Conservation (phyloP, 1,140 invertebrate species). For the Drosophila mojavensis region DNA sequence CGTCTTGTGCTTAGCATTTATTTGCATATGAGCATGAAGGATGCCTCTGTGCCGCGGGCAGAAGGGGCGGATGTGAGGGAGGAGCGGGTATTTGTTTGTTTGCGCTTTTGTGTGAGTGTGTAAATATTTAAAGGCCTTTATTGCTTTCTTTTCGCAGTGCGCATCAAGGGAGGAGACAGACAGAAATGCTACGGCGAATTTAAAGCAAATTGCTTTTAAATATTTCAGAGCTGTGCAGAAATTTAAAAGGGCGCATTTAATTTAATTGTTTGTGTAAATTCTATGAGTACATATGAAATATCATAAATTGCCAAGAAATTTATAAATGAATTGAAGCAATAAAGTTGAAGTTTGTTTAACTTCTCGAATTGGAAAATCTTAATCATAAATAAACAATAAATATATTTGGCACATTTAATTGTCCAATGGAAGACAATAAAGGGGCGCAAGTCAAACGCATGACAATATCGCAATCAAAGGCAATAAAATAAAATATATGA, state of each 20-base stretch:
- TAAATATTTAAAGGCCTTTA: conserved; percentile 77
- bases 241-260: neutral
- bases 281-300: no score
- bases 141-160: conserved; percentile 65
- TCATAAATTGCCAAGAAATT: no score
- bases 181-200: conserved; percentile 40
- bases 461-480: conserved; percentile 63
- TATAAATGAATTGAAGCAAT: no score
- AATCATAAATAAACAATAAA: conserved; percentile 1
- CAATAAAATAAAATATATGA: conserved; percentile 58
- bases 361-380: no score
- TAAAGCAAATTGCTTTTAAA: conserved; percentile 10
- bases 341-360: no score
- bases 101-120: conserved; percentile 68
- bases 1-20: conserved; percentile 66
- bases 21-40: conserved; percentile 67
- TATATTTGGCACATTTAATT: conserved; percentile 6
- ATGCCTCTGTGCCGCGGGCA: conserved; percentile 19
- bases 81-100: conserved; percentile 51
- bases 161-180: neutral
- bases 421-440: conserved; percentile 27
- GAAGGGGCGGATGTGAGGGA: neutral
- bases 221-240: neutral
- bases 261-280: neutral
- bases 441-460: conserved; percentile 42